phyloP scores from a whole-genome alignment of 2,797 vertebrate species.

The Channallabes apus region DNA sequence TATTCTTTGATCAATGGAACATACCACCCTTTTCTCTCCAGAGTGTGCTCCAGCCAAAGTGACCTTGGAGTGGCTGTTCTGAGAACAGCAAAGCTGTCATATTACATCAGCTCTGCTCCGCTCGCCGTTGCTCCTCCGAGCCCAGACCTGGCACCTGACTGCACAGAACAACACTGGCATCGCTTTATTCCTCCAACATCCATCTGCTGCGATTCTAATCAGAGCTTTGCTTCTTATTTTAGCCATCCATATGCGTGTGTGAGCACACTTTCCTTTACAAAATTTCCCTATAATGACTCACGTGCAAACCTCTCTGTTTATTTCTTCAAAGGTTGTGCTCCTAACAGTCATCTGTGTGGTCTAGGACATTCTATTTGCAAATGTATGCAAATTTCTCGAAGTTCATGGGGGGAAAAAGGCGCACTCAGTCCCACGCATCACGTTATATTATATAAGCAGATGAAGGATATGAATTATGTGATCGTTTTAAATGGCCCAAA shows the following conservation, averaged over 20 bases:
- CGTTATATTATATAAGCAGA: slow-evolving; percentile 58
- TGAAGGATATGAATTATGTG: slow-evolving; percentile 57
- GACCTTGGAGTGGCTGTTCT: slow-evolving; percentile 76
- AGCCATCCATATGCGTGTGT: slow-evolving; percentile 70
- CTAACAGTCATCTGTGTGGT: slow-evolving; percentile 17
- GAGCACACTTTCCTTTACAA: slow-evolving; percentile 54
- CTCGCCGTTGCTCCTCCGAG: slow-evolving; percentile 72
- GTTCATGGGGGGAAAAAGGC: slow-evolving; percentile 19
- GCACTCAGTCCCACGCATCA: slow-evolving; percentile 57
- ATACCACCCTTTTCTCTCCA: slow-evolving; percentile 48
- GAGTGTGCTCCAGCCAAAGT: slow-evolving; percentile 62
- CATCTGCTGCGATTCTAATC: slow-evolving; percentile 81
- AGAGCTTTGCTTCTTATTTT: slow-evolving; percentile 82
- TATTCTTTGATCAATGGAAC: slow-evolving; percentile 52
- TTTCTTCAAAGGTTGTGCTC: neutral
- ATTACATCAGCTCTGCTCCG: slow-evolving; percentile 70
- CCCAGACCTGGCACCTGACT: slow-evolving; percentile 75
- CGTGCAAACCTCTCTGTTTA: neutral
- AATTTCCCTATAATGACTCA: neutral
- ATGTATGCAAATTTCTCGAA: slow-evolving; percentile 67
- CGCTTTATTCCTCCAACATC: slow-evolving; percentile 79
- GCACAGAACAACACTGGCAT: slow-evolving; percentile 79
- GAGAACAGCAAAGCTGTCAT: slow-evolving; percentile 75
- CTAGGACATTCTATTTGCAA: slow-evolving; percentile 56
- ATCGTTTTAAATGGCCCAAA: slow-evolving; percentile 55